A percentile compares a stretch with the other conserved stretches of the same genome.
Conservation (phyloP, 2,113 vertebrate genomes). For the Arothron firmamentum region DNA sequence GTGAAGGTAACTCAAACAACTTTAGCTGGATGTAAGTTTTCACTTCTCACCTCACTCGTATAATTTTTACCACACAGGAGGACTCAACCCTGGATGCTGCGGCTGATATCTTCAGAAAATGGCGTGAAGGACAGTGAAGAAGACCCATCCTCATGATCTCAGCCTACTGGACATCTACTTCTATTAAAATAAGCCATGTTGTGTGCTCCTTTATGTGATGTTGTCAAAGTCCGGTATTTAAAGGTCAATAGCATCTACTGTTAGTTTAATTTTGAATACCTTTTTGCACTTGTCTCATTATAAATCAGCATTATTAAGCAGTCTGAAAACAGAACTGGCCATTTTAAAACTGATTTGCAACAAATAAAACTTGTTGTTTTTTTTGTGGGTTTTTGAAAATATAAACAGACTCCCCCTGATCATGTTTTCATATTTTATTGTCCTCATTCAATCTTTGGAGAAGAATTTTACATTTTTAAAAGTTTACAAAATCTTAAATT, state of each 20-base stretch:
- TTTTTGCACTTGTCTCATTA: no score
- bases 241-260: not conserved
- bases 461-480: no score
- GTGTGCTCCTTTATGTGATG: not conserved
- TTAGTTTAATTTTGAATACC: not conserved
- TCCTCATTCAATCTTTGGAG: no score
- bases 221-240: not conserved
- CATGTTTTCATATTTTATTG: no score
- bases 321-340: no score
- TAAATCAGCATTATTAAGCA: no score
- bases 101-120: slow-evolving; percentile 80
- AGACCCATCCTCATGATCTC: rapidly evolving
- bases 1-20: slow-evolving; percentile 79
- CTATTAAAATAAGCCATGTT: not conserved
- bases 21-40: not conserved
- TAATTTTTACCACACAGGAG: slow-evolving; percentile 71
- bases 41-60: not conserved
- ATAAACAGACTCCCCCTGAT: no score
- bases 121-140: slow-evolving; percentile 68
- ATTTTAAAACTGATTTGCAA: no score
- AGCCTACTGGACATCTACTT: not conserved
- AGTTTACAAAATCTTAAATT: no score
- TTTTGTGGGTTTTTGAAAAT: no score
- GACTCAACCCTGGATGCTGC: slow-evolving; percentile 86
- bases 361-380: no score